Evolutionary conservation across 2,888 invertebrate genomes (phyloP).

Genomic region (Anticlea derivata): DNA sequence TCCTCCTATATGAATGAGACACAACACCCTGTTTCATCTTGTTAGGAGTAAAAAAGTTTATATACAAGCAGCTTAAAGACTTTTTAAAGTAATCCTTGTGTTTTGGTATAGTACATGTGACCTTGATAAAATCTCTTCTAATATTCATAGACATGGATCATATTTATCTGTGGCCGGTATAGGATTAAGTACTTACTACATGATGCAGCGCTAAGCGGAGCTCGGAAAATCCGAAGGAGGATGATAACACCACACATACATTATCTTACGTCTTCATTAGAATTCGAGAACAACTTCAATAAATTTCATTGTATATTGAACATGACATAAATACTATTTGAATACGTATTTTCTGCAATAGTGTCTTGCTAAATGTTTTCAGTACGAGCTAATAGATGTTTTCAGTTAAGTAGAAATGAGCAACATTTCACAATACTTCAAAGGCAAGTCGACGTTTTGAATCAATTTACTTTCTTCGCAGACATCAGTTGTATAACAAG

Average conservation of each 20-base stretch:
- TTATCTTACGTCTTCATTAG: slow-evolving; percentile 25
- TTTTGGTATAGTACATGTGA: no score
- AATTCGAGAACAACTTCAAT: slow-evolving; percentile 20
- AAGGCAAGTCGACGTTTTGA: not conserved
- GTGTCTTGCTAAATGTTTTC: no score
- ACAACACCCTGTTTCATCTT: no score
- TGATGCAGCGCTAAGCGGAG: slow-evolving; percentile 22
- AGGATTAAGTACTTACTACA: slow-evolving; percentile 26
- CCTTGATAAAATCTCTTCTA: slow-evolving; percentile 6
- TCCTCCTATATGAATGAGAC: no score
- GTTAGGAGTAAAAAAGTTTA: no score
- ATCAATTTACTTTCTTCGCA: not conserved
- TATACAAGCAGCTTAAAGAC: no score
- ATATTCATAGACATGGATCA: not conserved
- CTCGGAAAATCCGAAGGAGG: slow-evolving; percentile 26
- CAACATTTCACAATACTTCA: no score
- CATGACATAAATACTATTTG: slow-evolving; percentile 10
- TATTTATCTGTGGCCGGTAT: slow-evolving; percentile 18
- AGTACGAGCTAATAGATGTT: no score
- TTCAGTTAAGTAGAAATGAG: no score
- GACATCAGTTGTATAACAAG: slow-evolving; percentile 12
- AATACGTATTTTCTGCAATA: not conserved
- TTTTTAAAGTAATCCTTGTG: no score
- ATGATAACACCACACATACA: slow-evolving; percentile 25
- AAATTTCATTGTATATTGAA: slow-evolving; percentile 20